phyloP scores from a whole-genome alignment of 2,797 vertebrate species.

The Trichosurus vulpecula region DNA sequence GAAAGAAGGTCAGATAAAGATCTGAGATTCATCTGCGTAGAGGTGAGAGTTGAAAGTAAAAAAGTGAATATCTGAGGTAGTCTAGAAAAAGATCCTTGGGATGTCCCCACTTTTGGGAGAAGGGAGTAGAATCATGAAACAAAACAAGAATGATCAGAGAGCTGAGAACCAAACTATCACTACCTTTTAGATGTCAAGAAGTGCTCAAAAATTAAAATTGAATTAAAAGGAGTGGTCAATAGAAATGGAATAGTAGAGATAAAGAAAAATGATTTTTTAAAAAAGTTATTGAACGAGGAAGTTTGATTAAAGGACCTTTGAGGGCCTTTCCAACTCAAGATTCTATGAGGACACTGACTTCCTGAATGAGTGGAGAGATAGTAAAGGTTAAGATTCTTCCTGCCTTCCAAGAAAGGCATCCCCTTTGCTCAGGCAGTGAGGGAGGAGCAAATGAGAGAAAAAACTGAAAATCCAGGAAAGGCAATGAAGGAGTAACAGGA shows the following conservation, averaged over 20 bases:
- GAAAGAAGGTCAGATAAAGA: conserved; percentile 20
- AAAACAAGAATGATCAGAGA: conserved; percentile 18
- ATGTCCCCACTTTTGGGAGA: conserved; percentile 1
- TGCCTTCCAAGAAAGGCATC: neutral
- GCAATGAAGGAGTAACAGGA: neutral
- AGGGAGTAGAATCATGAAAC: neutral
- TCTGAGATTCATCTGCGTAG: conserved; percentile 28
- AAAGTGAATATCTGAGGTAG: conserved; percentile 30
- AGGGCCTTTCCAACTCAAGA: neutral
- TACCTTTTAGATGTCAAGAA: conserved; percentile 40
- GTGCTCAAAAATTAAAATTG: conserved; percentile 3
- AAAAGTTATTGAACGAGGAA: neutral
- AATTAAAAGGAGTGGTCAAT: neutral
- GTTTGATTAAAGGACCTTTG: neutral
- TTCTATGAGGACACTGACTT: neutral
- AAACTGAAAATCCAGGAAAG: neutral
- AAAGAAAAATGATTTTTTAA: neutral
- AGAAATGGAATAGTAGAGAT: neutral
- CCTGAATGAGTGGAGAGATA: neutral
- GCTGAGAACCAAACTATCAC: conserved; percentile 37
- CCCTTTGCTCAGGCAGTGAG: neutral
- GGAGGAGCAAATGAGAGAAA: neutral
- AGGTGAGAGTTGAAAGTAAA: conserved; percentile 27
- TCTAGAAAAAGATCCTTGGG: conserved; percentile 18
- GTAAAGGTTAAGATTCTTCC: neutral